These are phyloP conservation scores for Vanessa atalanta DNA, from an alignment of 1,140 invertebrate species.

Conservation along the genomic window DNA sequence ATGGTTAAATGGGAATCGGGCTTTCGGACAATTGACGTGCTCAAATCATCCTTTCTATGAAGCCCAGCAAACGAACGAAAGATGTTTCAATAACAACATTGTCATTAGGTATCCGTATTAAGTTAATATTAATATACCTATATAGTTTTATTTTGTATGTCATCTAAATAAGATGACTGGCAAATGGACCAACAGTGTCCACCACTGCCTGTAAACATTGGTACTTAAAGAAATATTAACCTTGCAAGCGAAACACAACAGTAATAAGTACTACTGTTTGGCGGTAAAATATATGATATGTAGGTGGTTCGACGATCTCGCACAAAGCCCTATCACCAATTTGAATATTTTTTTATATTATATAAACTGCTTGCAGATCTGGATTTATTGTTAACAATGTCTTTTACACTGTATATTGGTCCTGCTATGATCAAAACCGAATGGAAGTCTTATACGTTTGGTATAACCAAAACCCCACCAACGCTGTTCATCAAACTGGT, in stretches of 20 bases:
- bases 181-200: too few species aligned
- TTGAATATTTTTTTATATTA: slow-evolving; percentile 21
- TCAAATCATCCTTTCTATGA: slow-evolving; percentile 52
- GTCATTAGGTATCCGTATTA: slow-evolving; percentile 56
- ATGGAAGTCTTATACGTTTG: slow-evolving; percentile 69
- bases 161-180: too few species aligned
- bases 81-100: slow-evolving; percentile 63
- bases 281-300: too few species aligned
- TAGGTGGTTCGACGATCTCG: too few species aligned
- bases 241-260: too few species aligned
- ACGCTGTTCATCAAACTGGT: slow-evolving; percentile 61
- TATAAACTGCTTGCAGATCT: slow-evolving; percentile 41
- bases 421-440: slow-evolving; percentile 64
- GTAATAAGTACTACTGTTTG: too few species aligned
- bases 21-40: slow-evolving; percentile 60
- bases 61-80: slow-evolving; percentile 46
- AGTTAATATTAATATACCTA: background rate
- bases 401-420: slow-evolving; percentile 63
- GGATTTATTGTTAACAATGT: slow-evolving; percentile 61
- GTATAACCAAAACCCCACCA: slow-evolving; percentile 58
- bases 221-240: too few species aligned
- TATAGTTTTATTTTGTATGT: background rate
- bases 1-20: slow-evolving; percentile 61
- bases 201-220: too few species aligned
- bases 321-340: background rate